These are phyloP conservation scores for Todiramphus chloris DNA, from an alignment of 2,113 vertebrate genomes.

Conservation along the genomic window DNA sequence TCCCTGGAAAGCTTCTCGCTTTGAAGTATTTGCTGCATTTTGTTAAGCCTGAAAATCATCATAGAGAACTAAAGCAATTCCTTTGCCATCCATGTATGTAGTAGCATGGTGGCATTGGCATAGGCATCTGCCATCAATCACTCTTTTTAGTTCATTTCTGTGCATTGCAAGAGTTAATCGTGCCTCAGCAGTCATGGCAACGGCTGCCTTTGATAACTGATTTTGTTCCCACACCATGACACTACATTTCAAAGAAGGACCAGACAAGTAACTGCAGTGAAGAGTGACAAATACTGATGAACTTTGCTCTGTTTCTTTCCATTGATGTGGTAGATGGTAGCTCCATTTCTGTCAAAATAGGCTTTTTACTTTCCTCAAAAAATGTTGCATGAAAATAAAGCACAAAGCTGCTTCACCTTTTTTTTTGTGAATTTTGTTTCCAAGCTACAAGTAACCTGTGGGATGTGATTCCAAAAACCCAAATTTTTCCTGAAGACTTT, in stretches of 20 bases:
- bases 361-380: background rate
- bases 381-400: background rate
- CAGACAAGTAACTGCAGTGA: background rate
- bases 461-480: background rate
- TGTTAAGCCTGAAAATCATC: background rate
- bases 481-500: background rate
- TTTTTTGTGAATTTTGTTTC: background rate
- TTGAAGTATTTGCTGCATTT: background rate
- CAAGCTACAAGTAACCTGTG: background rate
- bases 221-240: background rate
- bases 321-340: background rate
- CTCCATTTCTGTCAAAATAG: background rate
- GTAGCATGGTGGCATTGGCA: fast-evolving
- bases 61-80: background rate
- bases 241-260: background rate
- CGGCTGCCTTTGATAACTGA: background rate
- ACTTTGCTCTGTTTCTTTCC: background rate
- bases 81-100: background rate
- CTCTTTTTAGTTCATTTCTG: background rate
- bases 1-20: background rate
- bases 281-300: background rate
- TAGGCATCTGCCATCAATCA: background rate
- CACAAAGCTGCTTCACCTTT: background rate
- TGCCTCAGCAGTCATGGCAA: background rate
- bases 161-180: background rate